Base-by-base conservation (phyloP, 2,888 invertebrate genomes). In the Ischnus inquisitorius region DNA sequence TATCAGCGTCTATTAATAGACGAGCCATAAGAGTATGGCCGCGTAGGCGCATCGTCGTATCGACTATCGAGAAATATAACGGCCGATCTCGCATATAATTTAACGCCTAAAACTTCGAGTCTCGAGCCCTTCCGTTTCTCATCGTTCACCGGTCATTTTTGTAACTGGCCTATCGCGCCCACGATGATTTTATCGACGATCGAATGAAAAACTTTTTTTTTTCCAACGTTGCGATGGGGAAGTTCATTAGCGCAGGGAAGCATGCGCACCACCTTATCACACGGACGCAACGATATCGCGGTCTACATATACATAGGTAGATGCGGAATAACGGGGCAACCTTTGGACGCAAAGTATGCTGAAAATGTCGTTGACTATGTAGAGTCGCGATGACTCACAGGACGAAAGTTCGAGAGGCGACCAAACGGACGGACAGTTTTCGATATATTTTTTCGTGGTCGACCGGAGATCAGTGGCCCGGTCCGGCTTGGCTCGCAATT, bases 1-100 rank as follows among this genome's bases (percentile, higher is more conserved):
- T 84, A 80, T 84, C 83, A 84, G 77, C 72, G 8, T 67, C 80
- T 84, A 84, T 84, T 84, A 80, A 78, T 84, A 84, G 83, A 68
- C 22, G 54, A 68, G 74, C 71, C 67, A 83, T 72, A 80, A 80
- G 62, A 80, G 80, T 19, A 51, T n/a, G n/a, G n/a, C 25, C 62
- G 48, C 41, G 57, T 82, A 72, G 34, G 54, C 54, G 41, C 25
- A 39, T 43, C 57, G 25, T 57, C 10, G 14, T 72, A 60, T 12
- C 25, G 51, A n/a, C 62, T 39, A 57, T 10, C 19, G 12, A 28
- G 14, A 64, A 34, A 34, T 34, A 34, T 34, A 34, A 34, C 34
- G 34, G 34, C 34, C 8, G 5, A 34, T 34, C 34, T 5, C 34
- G 34, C 6, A 34, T 34, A 34, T n/a, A 34, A 34, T 34, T 34